Base-by-base conservation (phyloP, 2,797 vertebrate genomes). In the Xenops minutus region DNA sequence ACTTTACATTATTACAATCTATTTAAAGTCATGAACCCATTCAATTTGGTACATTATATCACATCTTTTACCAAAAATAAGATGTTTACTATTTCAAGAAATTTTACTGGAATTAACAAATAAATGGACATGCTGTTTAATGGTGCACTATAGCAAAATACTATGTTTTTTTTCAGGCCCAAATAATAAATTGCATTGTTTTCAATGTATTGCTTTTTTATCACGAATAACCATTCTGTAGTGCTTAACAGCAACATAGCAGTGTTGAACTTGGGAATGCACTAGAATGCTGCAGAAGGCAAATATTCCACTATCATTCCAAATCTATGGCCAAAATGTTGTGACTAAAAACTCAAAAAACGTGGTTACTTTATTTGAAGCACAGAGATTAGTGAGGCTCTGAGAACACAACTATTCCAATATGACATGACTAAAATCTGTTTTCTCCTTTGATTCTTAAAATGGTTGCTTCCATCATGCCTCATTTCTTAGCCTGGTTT, bases 371-470 rank as follows among this genome's bases (percentile, higher is more conserved):
- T 30, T 55, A 3, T 36, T 34, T 62, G 24, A 68, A 41, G 7
- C 27, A 21, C 1, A 34, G 29, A 39, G 10, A 58, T 49, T 13
- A 44, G 1, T 6, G 9, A 10, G 17, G 13, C 8, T 80, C 15
- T 54, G 30, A 54, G 26, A 79, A 58, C 5, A 39, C 8, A n/a
- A 3, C 12, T 27, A 10, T 2, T 85, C 19, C 14, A 41, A 19
- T 2, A n/a, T 7, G 10, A 37, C 30, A 18, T 27, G 19, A 73
- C 2, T 12, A 64, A 88, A 79, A 16, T 1, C 9, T 2, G 0
- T 76, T 90, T 72, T 64, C 14, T 76, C 6, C 34, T 27, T 52
- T 48, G 2, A 39, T 78, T 68, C 56, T 66, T 41, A 37, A 56
- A 85, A 54, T 7, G 0, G 1, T 48, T 85, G 2, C 15, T 89